Conservation (phyloP, 1,140 invertebrate genomes). For the Tetragnatha versicolor region DNA sequence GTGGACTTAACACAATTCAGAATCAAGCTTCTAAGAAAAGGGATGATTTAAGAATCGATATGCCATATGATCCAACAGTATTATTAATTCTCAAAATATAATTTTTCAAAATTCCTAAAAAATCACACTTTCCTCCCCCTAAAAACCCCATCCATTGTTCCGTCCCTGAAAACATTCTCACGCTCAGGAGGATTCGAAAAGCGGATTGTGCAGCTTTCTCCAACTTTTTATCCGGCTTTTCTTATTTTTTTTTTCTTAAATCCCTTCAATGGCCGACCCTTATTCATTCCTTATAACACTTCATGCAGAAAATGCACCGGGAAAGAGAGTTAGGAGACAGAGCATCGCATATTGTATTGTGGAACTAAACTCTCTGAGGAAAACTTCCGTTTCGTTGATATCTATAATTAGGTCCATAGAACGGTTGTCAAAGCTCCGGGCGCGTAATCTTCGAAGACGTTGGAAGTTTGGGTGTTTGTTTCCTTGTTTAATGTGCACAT, state of each 20-base stretch:
- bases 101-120: too few relatives aligned
- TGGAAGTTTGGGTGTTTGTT: neutral
- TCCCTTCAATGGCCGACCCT: neutral
- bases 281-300: constrained; percentile 11
- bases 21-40: too few relatives aligned
- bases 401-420: constrained; percentile 10
- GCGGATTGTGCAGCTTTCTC: neutral
- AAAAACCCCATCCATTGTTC: neutral
- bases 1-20: too few relatives aligned
- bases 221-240: too few relatives aligned
- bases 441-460: neutral
- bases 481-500: neutral
- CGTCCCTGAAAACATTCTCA: constrained; percentile 21
- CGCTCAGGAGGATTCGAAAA: constrained; percentile 32
- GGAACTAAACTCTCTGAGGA: neutral
- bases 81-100: too few relatives aligned
- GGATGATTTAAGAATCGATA: too few relatives aligned
- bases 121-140: neutral
- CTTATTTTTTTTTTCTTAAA: too few relatives aligned
- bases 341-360: neutral
- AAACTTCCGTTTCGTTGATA: constrained; percentile 16
- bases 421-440: neutral
- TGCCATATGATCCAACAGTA: too few relatives aligned
- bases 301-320: constrained; percentile 18
- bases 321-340: neutral